Percentiles rank a stretch among this genome's conserved stretches.
phyloP scores from a whole-genome alignment of 2,888 invertebrate species.

The Plagodis dolabraria region DNA sequence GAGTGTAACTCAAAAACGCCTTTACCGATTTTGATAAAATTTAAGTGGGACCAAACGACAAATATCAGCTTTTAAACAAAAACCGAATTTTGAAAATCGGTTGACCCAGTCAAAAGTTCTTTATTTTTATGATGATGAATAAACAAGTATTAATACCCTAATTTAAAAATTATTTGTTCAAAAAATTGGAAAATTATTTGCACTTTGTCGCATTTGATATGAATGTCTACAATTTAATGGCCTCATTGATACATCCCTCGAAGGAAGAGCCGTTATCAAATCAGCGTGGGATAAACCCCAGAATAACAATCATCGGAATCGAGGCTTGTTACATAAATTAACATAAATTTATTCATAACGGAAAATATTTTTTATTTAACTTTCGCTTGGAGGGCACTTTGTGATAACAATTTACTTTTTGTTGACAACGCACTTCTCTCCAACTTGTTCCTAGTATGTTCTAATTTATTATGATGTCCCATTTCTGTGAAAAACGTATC shows the following conservation, averaged over 20 bases:
- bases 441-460: conserved; percentile 18
- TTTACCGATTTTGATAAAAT: no score
- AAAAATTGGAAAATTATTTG: no score
- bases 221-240: conserved; percentile 8
- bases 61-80: no score
- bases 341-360: conserved; percentile 54
- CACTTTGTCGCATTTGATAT: no score
- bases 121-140: no score
- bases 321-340: conserved; percentile 51
- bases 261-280: conserved; percentile 51
- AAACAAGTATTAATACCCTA: no score
- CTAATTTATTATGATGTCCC: conserved; percentile 8
- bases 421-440: conserved; percentile 20
- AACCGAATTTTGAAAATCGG: no score
- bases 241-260: conserved; percentile 32
- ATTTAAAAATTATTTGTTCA: no score
- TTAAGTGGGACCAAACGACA: no score
- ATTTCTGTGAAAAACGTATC: no score
- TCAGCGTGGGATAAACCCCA: conserved; percentile 51
- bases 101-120: no score
- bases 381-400: conserved; percentile 35
- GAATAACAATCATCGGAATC: conserved; percentile 51
- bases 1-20: no score
- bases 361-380: conserved; percentile 45
- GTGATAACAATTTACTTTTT: conserved; percentile 35